Evolutionary conservation across 1,140 invertebrate genomes (phyloP).

Genomic region (Trialeurodes vaporariorum): DNA sequence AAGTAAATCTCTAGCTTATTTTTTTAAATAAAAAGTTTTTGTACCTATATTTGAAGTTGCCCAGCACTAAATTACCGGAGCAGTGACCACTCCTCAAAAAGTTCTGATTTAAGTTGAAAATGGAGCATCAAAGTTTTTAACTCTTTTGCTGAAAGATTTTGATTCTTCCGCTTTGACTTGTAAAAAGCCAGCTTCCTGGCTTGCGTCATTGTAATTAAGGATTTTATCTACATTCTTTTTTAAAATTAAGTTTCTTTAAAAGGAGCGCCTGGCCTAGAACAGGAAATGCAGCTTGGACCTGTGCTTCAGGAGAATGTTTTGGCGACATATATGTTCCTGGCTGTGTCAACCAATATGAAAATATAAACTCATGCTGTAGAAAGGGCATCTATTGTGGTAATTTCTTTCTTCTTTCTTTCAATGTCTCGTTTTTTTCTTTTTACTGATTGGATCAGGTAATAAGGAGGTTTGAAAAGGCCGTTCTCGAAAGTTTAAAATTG

Average conservation of each 20-base stretch:
- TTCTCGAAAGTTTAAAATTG: neutral
- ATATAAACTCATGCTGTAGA: neutral
- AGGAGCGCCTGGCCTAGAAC: neutral
- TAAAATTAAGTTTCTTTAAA: neutral
- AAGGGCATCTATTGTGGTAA: neutral
- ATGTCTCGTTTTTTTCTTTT: neutral
- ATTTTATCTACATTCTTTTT: neutral
- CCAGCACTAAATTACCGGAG: no score
- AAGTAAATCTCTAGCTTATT: no score
- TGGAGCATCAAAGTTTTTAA: neutral
- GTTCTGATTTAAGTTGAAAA: neutral
- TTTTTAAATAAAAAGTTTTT: no score
- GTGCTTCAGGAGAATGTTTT: neutral
- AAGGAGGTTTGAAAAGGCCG: neutral
- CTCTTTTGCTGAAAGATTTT: neutral
- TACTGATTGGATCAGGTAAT: neutral
- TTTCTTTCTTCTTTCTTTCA: neutral
- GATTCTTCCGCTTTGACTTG: neutral
- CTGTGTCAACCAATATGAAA: neutral
- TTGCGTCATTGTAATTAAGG: neutral
- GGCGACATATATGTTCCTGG: neutral
- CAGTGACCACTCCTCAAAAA: neutral
- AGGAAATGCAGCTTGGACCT: neutral
- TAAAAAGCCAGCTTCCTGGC: no score
- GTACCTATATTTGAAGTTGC: no score